Evolutionary conservation across 1,140 invertebrate species (phyloP).

Genomic region (Drosophila seguyi): DNA sequence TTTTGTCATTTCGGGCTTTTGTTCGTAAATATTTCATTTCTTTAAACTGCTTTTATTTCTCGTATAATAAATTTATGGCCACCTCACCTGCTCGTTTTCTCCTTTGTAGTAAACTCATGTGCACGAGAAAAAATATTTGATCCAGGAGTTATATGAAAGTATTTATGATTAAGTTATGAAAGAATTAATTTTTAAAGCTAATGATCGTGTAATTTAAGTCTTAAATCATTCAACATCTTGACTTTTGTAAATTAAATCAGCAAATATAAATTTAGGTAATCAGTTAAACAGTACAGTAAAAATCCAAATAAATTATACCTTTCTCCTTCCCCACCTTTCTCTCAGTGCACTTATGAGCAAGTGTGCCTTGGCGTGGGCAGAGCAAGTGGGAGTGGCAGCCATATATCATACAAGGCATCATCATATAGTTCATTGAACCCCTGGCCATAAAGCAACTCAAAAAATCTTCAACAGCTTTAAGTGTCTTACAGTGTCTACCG

Average conservation of each 20-base stretch:
- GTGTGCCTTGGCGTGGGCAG: slow-evolving; percentile 6
- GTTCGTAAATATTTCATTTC: slow-evolving; percentile 55
- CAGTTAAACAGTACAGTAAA: too few relatives aligned
- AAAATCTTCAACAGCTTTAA: slow-evolving; percentile 80
- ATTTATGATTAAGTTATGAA: background rate
- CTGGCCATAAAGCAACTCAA: slow-evolving; percentile 66
- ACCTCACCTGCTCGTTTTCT: slow-evolving; percentile 35
- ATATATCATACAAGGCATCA: slow-evolving; percentile 73
- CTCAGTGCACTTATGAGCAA: slow-evolving; percentile 3
- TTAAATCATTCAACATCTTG: too few relatives aligned
- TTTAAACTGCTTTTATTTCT: slow-evolving; percentile 62
- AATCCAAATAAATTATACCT: too few relatives aligned
- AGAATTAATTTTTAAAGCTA: too few relatives aligned
- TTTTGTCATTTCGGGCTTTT: slow-evolving; percentile 23
- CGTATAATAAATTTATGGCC: slow-evolving; percentile 61
- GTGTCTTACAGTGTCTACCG: slow-evolving; percentile 81
- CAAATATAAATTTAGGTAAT: too few relatives aligned
- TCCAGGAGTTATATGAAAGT: background rate
- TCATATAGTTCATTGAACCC: slow-evolving; percentile 82
- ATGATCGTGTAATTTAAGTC: too few relatives aligned
- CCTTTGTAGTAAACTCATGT: slow-evolving; percentile 10
- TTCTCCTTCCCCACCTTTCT: background rate
- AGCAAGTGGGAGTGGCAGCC: slow-evolving; percentile 36
- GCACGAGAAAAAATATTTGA: background rate
- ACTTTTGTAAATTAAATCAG: too few relatives aligned